A percentile compares a stretch with the other conserved stretches of the same genome.
Evolutionary conservation across 2,888 invertebrate species (phyloP).

Genomic region (Lochmaea crataegi): DNA sequence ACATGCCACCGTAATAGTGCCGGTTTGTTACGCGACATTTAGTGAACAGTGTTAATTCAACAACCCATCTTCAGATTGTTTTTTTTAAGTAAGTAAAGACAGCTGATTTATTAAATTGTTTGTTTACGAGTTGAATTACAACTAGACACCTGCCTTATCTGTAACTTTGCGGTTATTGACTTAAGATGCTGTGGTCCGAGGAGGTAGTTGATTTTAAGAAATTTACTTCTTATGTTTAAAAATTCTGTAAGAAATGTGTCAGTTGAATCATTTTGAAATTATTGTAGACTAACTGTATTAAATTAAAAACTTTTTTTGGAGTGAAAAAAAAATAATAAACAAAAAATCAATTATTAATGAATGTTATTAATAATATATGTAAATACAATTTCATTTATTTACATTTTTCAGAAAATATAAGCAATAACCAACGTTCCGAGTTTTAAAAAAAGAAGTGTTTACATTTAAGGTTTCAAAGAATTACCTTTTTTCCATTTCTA

Average conservation of each 20-base stretch:
- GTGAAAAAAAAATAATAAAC: no score
- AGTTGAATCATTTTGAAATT: no score
- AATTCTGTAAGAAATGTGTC: not conserved
- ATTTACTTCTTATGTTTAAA: not conserved
- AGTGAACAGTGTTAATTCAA: conserved; percentile 8
- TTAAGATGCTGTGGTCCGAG: not conserved
- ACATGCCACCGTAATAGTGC: conserved; percentile 32
- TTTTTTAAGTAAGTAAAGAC: not conserved
- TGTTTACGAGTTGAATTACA: not conserved
- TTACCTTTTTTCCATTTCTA: no score
- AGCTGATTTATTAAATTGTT: not conserved
- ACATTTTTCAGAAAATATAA: no score
- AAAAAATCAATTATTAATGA: no score
- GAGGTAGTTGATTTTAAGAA: not conserved
- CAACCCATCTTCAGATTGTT: not conserved
- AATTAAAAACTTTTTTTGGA: no score
- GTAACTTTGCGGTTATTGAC: conserved; percentile 1
- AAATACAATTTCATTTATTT: no score
- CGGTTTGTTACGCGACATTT: conserved; percentile 12
- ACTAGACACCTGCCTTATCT: not conserved
- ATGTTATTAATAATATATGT: no score
- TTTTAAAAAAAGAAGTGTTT: no score
- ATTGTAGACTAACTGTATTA: no score
- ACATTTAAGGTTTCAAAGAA: no score
- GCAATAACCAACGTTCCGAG: no score